Evolutionary conservation across 2,113 vertebrate species (phyloP).

Genomic region (Microcebus griseorufus): DNA sequence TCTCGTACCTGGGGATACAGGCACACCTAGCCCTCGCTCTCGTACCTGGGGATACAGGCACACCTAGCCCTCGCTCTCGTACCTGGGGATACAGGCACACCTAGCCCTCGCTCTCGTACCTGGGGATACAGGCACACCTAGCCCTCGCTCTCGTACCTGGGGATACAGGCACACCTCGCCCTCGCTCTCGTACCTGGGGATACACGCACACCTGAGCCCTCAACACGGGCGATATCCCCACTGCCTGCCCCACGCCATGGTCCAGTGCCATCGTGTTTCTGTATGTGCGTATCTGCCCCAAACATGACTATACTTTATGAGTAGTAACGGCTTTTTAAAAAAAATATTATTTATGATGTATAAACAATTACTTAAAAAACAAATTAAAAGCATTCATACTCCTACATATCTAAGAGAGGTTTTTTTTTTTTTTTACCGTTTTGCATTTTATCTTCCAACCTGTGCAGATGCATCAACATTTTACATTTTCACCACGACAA

Average conservation of each 20-base stretch:
- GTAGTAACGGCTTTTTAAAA: background rate
- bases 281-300: accelerated
- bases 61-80: too few species aligned
- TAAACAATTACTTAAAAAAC: background rate
- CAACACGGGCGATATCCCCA: accelerated
- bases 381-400: background rate
- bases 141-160: too few species aligned
- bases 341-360: background rate
- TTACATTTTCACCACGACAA: accelerated
- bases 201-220: too few species aligned
- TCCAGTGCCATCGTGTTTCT: accelerated
- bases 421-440: background rate
- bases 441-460: background rate
- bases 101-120: too few species aligned
- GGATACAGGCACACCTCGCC: too few species aligned
- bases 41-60: too few species aligned
- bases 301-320: background rate
- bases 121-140: too few species aligned
- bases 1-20: too few species aligned
- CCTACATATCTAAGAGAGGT: background rate
- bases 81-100: too few species aligned
- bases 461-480: accelerated
- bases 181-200: too few species aligned
- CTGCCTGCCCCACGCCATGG: accelerated
- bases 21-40: too few species aligned